These are phyloP conservation scores for Acanthosepion esculentum DNA, from an alignment of 2,888 invertebrate genomes.

Conservation along the genomic window DNA sequence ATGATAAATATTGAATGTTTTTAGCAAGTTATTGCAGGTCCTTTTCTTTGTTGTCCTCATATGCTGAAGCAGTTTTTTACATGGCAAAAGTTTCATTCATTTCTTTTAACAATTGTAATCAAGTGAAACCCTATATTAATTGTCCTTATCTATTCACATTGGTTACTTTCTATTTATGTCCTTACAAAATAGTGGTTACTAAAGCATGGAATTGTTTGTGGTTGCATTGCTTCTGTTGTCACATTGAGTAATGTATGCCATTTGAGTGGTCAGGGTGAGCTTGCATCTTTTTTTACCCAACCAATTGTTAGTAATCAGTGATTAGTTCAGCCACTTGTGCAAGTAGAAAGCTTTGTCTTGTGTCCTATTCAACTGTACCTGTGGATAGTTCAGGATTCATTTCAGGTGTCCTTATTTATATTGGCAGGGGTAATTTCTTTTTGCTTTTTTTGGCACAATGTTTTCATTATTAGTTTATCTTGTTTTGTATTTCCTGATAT, in stretches of 20 bases:
- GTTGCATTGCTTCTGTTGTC: not conserved
- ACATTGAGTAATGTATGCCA: not conserved
- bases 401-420: not conserved
- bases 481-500: too few species aligned
- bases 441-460: not conserved
- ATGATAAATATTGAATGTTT: too few species aligned
- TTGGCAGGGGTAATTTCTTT: not conserved
- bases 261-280: not conserved
- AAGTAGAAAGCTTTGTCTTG: not conserved
- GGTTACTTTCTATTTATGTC: not conserved
- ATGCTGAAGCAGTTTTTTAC: too few species aligned
- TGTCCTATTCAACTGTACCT: not conserved
- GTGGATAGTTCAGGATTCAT: not conserved
- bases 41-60: too few species aligned
- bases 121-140: too few species aligned
- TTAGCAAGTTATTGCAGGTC: too few species aligned
- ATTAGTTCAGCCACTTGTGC: constrained; percentile 15
- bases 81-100: too few species aligned
- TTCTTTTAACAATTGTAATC: too few species aligned
- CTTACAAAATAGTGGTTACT: not conserved
- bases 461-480: too few species aligned
- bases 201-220: not conserved
- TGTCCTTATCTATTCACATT: not conserved
- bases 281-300: not conserved
- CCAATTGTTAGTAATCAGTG: not conserved